These are phyloP conservation scores for Lasioglossum calceatum DNA, from an alignment of 2,888 invertebrate genomes.

Conservation along the genomic window DNA sequence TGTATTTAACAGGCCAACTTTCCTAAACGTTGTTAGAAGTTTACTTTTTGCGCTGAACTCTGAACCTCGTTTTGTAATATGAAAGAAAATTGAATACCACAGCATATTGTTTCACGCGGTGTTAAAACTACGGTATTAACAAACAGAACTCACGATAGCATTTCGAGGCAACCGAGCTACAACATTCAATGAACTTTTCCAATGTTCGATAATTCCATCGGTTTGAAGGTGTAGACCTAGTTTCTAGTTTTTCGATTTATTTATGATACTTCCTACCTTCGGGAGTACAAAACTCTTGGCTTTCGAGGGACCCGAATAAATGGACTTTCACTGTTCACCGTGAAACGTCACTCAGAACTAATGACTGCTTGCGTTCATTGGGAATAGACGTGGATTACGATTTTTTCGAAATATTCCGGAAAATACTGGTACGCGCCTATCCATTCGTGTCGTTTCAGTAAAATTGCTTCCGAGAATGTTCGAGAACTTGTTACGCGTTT, in stretches of 20 bases:
- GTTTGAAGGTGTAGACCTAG: background rate
- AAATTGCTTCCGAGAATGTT: background rate
- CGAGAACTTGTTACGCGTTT: background rate
- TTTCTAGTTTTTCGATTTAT: background rate
- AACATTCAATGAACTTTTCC: background rate
- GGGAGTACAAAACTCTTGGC: background rate
- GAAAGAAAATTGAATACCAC: background rate
- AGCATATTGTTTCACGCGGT: background rate
- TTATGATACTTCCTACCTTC: background rate
- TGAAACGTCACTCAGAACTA: conserved; percentile 14
- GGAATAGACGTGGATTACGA: background rate
- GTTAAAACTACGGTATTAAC: background rate
- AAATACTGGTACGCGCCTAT: background rate
- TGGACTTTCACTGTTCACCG: conserved; percentile 19
- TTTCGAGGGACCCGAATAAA: background rate
- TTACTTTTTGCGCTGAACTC: background rate
- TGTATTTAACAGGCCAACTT: background rate
- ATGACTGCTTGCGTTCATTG: conserved; percentile 9
- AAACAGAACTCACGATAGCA: background rate
- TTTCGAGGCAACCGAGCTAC: too few relatives aligned
- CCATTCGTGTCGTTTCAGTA: background rate
- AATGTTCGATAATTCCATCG: background rate
- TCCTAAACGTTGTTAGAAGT: background rate
- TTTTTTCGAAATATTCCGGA: background rate
- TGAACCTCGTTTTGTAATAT: background rate